phyloP scores from a whole-genome alignment of 2,888 invertebrate genomes.

The Drosophila demipolita region DNA sequence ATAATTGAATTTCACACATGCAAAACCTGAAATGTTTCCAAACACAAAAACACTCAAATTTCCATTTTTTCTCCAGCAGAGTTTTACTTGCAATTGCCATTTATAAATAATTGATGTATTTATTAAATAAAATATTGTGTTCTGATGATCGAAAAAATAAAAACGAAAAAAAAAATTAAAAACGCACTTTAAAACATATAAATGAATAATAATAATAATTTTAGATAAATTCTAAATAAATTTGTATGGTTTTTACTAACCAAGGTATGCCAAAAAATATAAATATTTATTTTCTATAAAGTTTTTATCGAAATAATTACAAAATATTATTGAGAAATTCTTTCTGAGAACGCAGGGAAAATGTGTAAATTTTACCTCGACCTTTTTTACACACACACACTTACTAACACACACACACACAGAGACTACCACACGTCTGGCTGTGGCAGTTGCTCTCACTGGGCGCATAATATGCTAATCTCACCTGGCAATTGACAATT shows the following conservation, averaged over 20 bases:
- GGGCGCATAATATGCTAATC: slow-evolving; percentile 69
- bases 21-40: slow-evolving; percentile 13
- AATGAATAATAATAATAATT: neutral
- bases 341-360: slow-evolving; percentile 11
- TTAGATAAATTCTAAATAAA: too few relatives aligned
- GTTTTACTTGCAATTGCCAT: neutral
- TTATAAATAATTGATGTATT: neutral
- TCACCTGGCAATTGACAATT: slow-evolving; percentile 70
- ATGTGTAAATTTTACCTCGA: neutral
- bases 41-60: neutral
- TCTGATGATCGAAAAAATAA: neutral
- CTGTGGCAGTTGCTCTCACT: slow-evolving; percentile 35
- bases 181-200: neutral
- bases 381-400: too few relatives aligned
- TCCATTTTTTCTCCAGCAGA: neutral
- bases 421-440: neutral
- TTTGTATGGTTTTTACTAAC: neutral
- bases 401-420: neutral
- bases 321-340: slow-evolving; percentile 6
- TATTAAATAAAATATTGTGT: neutral
- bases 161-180: neutral
- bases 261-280: neutral
- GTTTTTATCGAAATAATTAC: neutral
- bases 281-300: neutral
- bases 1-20: slow-evolving; percentile 48